A percentile compares a stretch with the other conserved stretches of the same genome.
These are phyloP conservation scores for Megaustenia siamemsis DNA, from an alignment of 2,888 invertebrate genomes.

Conservation along the genomic window DNA sequence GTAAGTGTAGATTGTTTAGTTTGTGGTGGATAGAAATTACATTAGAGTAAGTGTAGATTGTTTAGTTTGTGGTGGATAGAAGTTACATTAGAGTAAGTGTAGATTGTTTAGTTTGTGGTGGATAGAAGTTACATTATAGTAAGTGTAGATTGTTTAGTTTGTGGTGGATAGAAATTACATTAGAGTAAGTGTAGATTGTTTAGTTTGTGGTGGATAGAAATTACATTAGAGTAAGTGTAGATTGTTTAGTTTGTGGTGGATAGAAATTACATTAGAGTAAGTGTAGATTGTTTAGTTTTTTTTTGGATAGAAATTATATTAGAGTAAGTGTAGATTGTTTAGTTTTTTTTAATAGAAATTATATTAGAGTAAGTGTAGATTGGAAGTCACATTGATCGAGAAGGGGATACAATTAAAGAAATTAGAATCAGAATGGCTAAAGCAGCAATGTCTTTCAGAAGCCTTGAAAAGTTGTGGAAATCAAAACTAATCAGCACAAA, in stretches of 20 bases:
- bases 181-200: constrained; percentile 81
- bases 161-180: constrained; percentile 94
- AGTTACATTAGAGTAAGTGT: constrained; percentile 92
- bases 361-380: too few relatives aligned
- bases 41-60: too few relatives aligned
- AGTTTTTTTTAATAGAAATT: too few relatives aligned
- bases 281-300: constrained; percentile 61
- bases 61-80: constrained; percentile 90
- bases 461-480: too few relatives aligned
- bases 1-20: constrained; percentile 60
- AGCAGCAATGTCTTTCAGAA: too few relatives aligned
- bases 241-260: constrained; percentile 84
- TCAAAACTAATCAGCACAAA: too few relatives aligned
- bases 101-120: constrained; percentile 92
- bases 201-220: constrained; percentile 88
- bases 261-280: constrained; percentile 90
- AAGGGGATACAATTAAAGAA: too few relatives aligned
- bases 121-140: constrained; percentile 93
- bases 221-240: constrained; percentile 86
- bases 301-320: constrained; percentile 94
- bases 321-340: constrained; percentile 80
- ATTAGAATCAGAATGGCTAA: too few relatives aligned
- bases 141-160: constrained; percentile 89
- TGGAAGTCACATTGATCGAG: too few relatives aligned
- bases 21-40: too few relatives aligned